Base-by-base conservation (phyloP, 2,888 invertebrate species). In the Drosophila colorata region DNA sequence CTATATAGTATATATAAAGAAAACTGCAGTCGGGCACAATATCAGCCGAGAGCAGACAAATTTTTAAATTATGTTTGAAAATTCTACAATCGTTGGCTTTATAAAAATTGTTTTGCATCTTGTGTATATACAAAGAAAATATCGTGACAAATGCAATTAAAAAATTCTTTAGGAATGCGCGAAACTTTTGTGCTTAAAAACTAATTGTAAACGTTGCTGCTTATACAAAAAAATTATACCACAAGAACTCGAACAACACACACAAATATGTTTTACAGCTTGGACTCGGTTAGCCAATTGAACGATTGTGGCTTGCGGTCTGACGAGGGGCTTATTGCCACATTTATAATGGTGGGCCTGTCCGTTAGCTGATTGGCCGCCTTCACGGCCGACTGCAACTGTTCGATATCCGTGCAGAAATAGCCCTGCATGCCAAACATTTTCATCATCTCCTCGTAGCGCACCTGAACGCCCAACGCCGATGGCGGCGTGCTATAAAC, bases 241-340 rank as follows among this genome's bases (percentile, higher is more conserved):
- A 43, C 16, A 61, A 20, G 43, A 25, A 41, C 25, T 13, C 11
- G 33, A 4, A 13, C 41, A 14, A 40, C 25, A 49, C 44, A 65
- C 57, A 31, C 16, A 48, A 8, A 47, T 38, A 37, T 35, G 28
- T 14, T 48, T 78, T 94, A 97, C 83, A 97, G 93, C 92, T 98
- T 98, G 6, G 98, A 97, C 92, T 97, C 97, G 0, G 98, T 98
- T 5, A 98, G 93, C 98, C 98, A 98, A 90, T 94, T 95, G 92
- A 97, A 98, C 16, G 96, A 94, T 93, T 99, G 99, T 38, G 96
- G 95, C 92, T 98, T 98, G 74, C 98, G 95, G 90, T 96, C 97
- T 13, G 98, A 96, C 70, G 95, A 94, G 4, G 98, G 97, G 91
- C 95, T 95, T 58, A 99, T 99, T 87, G 97, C 94, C 23, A 98